Percentiles rank a stretch among this genome's conserved stretches.
Conservation (phyloP, 2,888 invertebrate genomes). For the Watsonalla binaria region DNA sequence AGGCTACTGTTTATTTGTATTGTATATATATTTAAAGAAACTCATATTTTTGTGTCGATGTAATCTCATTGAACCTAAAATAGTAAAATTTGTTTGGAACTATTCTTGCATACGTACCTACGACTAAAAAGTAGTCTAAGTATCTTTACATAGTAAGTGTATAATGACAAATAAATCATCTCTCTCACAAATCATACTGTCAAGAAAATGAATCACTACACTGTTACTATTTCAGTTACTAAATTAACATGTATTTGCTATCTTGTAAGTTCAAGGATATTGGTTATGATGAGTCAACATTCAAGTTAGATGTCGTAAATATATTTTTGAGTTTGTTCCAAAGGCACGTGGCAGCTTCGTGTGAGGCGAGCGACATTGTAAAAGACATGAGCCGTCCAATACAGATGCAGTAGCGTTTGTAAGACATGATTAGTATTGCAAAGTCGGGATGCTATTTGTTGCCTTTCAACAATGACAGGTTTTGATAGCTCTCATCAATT, state of each 20-base stretch:
- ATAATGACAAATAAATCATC: too few species aligned
- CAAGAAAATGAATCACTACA: too few species aligned
- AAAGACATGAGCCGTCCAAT: background rate
- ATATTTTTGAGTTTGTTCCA: slow-evolving; percentile 8
- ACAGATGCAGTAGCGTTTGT: background rate
- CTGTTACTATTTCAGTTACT: too few species aligned
- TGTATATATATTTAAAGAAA: too few species aligned
- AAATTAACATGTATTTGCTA: background rate
- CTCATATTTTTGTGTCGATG: too few species aligned
- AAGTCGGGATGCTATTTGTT: background rate
- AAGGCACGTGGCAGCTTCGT: background rate
- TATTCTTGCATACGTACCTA: too few species aligned
- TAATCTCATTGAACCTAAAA: too few species aligned
- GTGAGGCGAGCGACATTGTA: background rate
- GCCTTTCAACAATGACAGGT: background rate
- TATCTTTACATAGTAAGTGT: too few species aligned
- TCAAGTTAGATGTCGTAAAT: slow-evolving; percentile 12
- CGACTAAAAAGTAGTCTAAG: too few species aligned
- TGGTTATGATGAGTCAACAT: slow-evolving; percentile 15
- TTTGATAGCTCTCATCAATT: background rate
- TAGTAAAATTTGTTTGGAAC: too few species aligned
- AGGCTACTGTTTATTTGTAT: too few species aligned
- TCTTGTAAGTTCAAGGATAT: background rate
- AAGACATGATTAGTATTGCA: background rate
- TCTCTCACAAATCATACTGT: too few species aligned